Percentiles rank a stretch among this genome's conserved stretches.
phyloP scores from a whole-genome alignment of 2,797 vertebrate species.

The Gadopsis bispinosus region DNA sequence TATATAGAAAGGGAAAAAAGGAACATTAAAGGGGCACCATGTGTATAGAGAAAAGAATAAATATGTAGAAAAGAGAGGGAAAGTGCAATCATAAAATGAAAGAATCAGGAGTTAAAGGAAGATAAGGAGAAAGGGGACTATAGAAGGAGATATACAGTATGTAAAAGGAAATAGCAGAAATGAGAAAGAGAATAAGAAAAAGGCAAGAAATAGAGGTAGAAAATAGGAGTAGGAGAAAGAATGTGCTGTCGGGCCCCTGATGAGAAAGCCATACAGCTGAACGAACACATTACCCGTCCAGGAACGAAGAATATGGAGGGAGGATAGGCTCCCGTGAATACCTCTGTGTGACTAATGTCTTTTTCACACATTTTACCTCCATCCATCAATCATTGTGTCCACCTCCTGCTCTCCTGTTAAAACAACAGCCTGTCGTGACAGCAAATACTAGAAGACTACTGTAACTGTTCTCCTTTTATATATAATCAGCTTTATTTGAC shows the following conservation, averaged over 20 bases:
- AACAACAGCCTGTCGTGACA: constrained; percentile 42
- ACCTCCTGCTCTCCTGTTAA: constrained; percentile 64
- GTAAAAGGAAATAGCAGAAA: not conserved
- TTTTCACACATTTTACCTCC: constrained; percentile 82
- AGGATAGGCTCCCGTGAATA: constrained; percentile 55
- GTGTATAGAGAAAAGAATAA: not conserved
- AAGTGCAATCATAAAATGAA: not conserved
- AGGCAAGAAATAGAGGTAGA: constrained; percentile 13
- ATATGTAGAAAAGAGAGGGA: not conserved
- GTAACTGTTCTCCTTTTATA: constrained; percentile 14
- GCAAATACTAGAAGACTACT: constrained; percentile 30
- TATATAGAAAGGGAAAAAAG: constrained; percentile 5
- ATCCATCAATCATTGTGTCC: constrained; percentile 77
- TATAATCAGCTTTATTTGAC: constrained; percentile 15
- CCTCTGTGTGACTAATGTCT: constrained; percentile 82
- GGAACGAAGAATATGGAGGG: constrained; percentile 24
- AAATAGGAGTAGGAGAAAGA: constrained; percentile 8
- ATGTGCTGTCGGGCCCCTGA: constrained; percentile 61
- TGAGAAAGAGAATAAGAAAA: constrained; percentile 1
- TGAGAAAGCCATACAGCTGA: constrained; percentile 73
- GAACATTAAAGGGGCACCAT: constrained; percentile 3
- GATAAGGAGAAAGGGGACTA: not conserved
- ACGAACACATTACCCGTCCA: constrained; percentile 40
- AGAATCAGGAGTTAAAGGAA: not conserved
- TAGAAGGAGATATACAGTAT: not conserved